phyloP scores from a whole-genome alignment of 2,888 invertebrate genomes.

The Saturnia japonica region DNA sequence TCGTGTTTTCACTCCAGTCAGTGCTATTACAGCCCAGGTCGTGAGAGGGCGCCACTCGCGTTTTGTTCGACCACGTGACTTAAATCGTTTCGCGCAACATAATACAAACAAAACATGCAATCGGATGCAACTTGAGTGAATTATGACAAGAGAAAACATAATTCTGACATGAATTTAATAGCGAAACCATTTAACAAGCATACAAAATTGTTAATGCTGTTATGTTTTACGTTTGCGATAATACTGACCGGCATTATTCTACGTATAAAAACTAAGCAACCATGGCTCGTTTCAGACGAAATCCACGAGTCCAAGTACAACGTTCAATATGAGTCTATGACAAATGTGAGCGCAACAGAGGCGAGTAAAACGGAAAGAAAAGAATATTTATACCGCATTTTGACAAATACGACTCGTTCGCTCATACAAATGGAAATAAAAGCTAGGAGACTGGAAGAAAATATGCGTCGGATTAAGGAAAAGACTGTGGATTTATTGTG shows the following conservation, averaged over 20 bases:
- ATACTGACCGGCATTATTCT: conserved; percentile 64
- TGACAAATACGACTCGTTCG: conserved; percentile 81
- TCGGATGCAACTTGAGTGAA: conserved; percentile 43
- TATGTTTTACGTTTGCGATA: conserved; percentile 61
- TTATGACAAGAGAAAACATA: conserved; percentile 17
- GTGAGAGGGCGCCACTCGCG: conserved; percentile 76
- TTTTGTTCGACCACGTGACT: conserved; percentile 65
- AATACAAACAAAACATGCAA: conserved; percentile 54
- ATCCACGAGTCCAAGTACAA: conserved; percentile 49
- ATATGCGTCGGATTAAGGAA: conserved; percentile 82
- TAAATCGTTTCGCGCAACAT: conserved; percentile 50
- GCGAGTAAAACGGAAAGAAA: conserved; percentile 70
- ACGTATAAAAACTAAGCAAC: conserved; percentile 55
- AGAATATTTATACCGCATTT: conserved; percentile 79
- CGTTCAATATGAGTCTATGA: conserved; percentile 61
- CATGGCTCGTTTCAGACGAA: conserved; percentile 46
- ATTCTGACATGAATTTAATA: conserved; percentile 71
- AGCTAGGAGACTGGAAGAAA: conserved; percentile 80
- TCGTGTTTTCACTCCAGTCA: conserved; percentile 72
- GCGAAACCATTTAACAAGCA: conserved; percentile 66
- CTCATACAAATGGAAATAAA: conserved; percentile 83
- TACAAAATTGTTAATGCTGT: conserved; percentile 66
- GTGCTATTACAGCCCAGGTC: conserved; percentile 73
- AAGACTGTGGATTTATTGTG: conserved; percentile 81
- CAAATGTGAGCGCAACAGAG: conserved; percentile 64